Base-by-base conservation (phyloP, 2,113 vertebrate genomes). In the Cygnus atratus region DNA sequence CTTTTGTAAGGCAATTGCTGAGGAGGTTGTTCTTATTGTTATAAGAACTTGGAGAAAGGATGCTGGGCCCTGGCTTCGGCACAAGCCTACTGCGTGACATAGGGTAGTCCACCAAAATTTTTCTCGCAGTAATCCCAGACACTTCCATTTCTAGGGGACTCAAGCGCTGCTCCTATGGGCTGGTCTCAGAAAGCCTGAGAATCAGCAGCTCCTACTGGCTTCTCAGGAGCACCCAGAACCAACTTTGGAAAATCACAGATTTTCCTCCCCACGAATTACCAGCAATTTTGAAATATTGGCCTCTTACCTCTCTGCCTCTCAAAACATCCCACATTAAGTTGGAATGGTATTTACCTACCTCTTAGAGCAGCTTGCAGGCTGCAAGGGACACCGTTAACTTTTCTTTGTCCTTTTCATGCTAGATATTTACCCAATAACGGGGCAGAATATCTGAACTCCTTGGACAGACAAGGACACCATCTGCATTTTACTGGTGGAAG, bases 1-100 rank as follows among this genome's bases (percentile, higher is more conserved):
- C 96, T 96, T 96, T 97, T 96, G 91, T 97, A 91, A 96, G 96
- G 96, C 96, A 96, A 96, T 96, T 96, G 95, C 95, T 96, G 96
- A 97, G 96, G 96, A 96, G 96, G 96, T 96, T 96, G 96, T 97
- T 93, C 96, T 91, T 96, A 96, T 89, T 96, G 93, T 97, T 95
- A 92, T 0, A n/a, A 96, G 96, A 83, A 95, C 93, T 96, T 95
- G 95, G 96, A 96, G 95, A 97, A 94, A 74, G 61, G 96, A 96
- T 95, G 95, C 93, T 95, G 96, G 86, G 95, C 96, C 93, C 91
- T 95, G 95, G 93, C 88, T 96, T 87, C 6, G 0, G 92, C 95
- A 87, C 93, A 95, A 97, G 81, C 95, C 94, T 86, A 82, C 92
- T 93, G 84, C 76, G 93, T 89, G 86, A 91, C 95, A 82, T 33